A percentile compares a stretch with the other conserved stretches of the same genome.
Evolutionary conservation across 2,797 vertebrate species (phyloP).

Genomic region (Sciurus carolinensis): DNA sequence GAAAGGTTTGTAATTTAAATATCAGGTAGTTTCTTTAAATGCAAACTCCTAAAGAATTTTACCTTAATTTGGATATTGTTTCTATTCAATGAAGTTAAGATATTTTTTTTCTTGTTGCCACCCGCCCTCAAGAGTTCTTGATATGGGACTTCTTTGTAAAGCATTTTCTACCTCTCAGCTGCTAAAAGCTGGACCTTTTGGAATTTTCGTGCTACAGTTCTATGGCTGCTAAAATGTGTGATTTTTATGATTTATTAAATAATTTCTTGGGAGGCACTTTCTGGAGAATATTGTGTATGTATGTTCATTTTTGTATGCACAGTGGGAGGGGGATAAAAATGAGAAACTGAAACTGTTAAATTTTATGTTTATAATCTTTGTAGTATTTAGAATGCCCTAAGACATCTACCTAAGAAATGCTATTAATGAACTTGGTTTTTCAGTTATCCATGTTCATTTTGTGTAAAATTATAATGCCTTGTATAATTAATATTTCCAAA

Average conservation of each 20-base stretch:
- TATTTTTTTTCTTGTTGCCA: slow-evolving; percentile 53
- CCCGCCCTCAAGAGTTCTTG: slow-evolving; percentile 60
- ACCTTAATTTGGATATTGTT: slow-evolving; percentile 72
- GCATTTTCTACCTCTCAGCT: slow-evolving; percentile 77
- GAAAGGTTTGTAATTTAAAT: slow-evolving; percentile 74
- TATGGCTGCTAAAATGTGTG: slow-evolving; percentile 72
- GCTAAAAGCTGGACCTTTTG: slow-evolving; percentile 70
- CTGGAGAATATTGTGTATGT: slow-evolving; percentile 70
- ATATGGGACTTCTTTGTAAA: slow-evolving; percentile 72
- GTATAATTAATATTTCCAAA: not conserved
- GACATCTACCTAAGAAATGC: slow-evolving; percentile 44
- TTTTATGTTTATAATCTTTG: slow-evolving; percentile 46
- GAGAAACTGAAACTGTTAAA: slow-evolving; percentile 35
- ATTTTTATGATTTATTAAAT: slow-evolving; percentile 82
- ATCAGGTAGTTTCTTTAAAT: slow-evolving; percentile 69
- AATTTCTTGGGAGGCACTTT: slow-evolving; percentile 75
- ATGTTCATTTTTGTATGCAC: slow-evolving; percentile 36
- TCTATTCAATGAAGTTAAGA: slow-evolving; percentile 64
- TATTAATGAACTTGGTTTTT: slow-evolving; percentile 55
- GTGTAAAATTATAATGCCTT: not conserved
- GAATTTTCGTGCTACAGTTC: slow-evolving; percentile 67
- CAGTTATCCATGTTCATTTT: slow-evolving; percentile 47
- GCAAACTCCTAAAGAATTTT: slow-evolving; percentile 40
- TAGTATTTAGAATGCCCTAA: slow-evolving; percentile 47
- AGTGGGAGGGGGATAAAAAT: slow-evolving; percentile 8